Conservation (phyloP, 1,140 invertebrate species). For the Laupala kohalensis region DNA sequence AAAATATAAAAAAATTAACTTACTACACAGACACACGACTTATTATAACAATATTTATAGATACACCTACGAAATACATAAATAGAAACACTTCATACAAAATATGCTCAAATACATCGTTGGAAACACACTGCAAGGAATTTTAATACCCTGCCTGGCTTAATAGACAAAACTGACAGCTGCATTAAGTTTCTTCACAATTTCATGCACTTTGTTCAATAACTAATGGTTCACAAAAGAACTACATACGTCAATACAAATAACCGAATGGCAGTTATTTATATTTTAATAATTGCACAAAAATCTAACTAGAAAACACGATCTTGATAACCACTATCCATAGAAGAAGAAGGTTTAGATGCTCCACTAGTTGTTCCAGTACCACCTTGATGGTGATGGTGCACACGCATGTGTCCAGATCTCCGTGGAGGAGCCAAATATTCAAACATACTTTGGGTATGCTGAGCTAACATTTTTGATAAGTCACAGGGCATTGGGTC, state of each 20-base stretch:
- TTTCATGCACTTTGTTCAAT: not conserved
- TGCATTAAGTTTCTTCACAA: not conserved
- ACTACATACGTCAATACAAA: not conserved
- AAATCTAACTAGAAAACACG: constrained; percentile 46
- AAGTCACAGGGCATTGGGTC: constrained; percentile 90
- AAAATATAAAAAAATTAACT: too few species aligned
- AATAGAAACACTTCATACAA: not conserved
- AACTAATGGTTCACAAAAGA: not conserved
- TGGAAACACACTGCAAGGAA: not conserved
- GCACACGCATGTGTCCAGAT: constrained; percentile 51
- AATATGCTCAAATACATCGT: too few species aligned
- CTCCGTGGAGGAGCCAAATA: constrained; percentile 74
- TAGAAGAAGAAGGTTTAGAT: constrained; percentile 34
- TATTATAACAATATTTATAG: too few species aligned
- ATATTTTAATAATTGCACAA: not conserved
- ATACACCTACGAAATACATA: not conserved
- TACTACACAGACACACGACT: too few species aligned
- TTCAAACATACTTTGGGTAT: constrained; percentile 93
- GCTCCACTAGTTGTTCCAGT: constrained; percentile 26
- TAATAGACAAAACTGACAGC: not conserved
- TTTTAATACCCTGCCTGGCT: not conserved
- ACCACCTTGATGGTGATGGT: constrained; percentile 51
- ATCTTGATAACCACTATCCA: constrained; percentile 61
- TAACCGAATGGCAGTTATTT: not conserved
- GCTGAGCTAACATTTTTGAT: constrained; percentile 83